Evolutionary conservation across 2,797 vertebrate genomes (phyloP), one percentile per base, ranked within the genome.

Genomic region (Thaleichthys pacificus): DNA sequence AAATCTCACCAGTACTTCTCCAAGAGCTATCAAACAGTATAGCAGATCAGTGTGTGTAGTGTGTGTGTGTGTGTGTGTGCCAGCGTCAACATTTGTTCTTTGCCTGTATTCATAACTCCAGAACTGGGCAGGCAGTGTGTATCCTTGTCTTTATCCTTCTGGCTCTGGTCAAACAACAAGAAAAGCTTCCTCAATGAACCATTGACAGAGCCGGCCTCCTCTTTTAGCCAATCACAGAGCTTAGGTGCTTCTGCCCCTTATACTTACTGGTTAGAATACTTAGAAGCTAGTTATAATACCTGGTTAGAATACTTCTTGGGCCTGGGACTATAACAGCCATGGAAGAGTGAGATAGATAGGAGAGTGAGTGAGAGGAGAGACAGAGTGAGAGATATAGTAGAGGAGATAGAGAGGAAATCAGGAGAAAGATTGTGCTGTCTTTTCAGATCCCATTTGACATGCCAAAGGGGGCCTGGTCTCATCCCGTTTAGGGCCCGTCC

Each of bases 361-460:
- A 49, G 57, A 8, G 38, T 14, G 65, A 65, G 32, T 75, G 11
- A 35, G 26, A 14, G 66, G 66, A 3, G 30, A 35, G 30, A 42
- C 3, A 8, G 32, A 4, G 57, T 14, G n/a, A 6, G 56, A 14
- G 56, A 17, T 58, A 28, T 15, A 28, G 68, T 68, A 69, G 66
- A 69, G 78, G 57, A 1, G 4, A 73, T 14, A 35, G 63, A 87
- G 84, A 85, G 82, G 89, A 86, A 88, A 84, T 78, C 86, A 82
- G 72, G 81, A 84, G 79, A 54, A 6, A n/a, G 17, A 54, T 17
- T 4, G 19, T 54, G 51, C 51, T 54, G 51, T 19, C 14, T 54
- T 54, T 19, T 54, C 5, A 54, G 51, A 54, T 54, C 51, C 14
- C 4, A 14, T 54, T n/a, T 17, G 51, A 54, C 51, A 54, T 15